These are phyloP conservation scores for Chionoecetes opilio DNA, from an alignment of 1,140 invertebrate genomes.

Conservation along the genomic window DNA sequence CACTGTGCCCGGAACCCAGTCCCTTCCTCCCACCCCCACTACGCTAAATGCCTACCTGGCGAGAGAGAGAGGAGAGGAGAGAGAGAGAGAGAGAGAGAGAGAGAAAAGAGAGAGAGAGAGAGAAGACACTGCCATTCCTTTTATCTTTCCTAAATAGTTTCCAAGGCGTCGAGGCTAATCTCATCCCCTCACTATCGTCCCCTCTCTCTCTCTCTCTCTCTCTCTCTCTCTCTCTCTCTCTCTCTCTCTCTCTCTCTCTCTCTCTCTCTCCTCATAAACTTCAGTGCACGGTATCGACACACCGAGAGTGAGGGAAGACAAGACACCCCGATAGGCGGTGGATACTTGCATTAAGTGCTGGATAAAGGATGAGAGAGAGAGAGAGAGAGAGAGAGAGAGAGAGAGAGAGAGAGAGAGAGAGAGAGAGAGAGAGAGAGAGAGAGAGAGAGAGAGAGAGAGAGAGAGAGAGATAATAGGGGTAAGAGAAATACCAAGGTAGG, in stretches of 20 bases:
- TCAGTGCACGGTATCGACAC: background rate
- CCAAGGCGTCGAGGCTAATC: too few species aligned
- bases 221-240: background rate
- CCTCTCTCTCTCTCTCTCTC: background rate
- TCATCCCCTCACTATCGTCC: background rate
- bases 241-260: conserved; percentile 32
- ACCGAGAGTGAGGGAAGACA: conserved; percentile 12
- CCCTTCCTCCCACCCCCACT: background rate
- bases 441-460: background rate
- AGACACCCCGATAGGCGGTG: background rate
- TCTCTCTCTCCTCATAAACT: background rate
- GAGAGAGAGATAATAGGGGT: too few species aligned
- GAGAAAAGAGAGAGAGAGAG: background rate
- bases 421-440: conserved; percentile 15
- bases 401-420: background rate
- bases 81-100: background rate
- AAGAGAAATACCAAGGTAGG: too few species aligned
- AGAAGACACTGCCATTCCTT: background rate
- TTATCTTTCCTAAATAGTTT: too few species aligned
- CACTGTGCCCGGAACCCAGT: background rate
- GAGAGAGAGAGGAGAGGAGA: background rate
- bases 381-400: background rate
- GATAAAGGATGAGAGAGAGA: background rate
- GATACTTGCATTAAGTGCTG: background rate
- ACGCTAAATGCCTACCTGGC: background rate